Base-by-base conservation (phyloP, 2,113 vertebrate species). In the Oryzias curvinotus region DNA sequence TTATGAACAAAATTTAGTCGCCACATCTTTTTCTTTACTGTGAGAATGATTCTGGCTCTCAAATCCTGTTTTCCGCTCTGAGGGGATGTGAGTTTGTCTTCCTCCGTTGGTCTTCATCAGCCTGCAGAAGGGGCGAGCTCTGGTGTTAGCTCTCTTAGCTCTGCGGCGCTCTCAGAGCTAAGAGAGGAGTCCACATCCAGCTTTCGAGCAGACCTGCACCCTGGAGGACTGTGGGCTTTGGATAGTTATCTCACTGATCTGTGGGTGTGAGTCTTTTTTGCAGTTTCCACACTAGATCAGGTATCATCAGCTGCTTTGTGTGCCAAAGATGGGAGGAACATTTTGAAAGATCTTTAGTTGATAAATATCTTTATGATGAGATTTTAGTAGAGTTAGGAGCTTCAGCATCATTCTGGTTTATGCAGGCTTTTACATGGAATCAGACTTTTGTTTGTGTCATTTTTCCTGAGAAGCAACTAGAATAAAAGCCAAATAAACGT, bases 11-110 rank as follows among this genome's bases (percentile, higher is more conserved):
- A 36, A 36, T 36, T 8, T 10, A 36, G 12, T 12, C 2, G 8
- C 36, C 8, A 10, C 1, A 36, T 36, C 36, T 10, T 12, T 12
- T 36, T 12, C 36, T 36, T 36, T 10, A 10, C 36, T 36, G 36
- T 36, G 36, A 36, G 36, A 12, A 12, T n/a, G 36, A 46, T 19
- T 54, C 14, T 17, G 28, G 50, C 36, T 46, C 13, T 66, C 52
- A 64, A 62, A 65, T 72, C 53, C 54, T 2, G 0, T 66, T 68
- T 77, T 54, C 71, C 47, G 59, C 48, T 51, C 21, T 36, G 36
- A n/a, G 30, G 5, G 14, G 43, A 49, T 42, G 25, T 55, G 16
- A n/a, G 17, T 19, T 50, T 52, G 26, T 52, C 43, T 28, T 55
- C 42, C 7, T 14, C n/a, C 13, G 44, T 57, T 71, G 14, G 53